Conservation (phyloP, 2,888 invertebrate species). For the Ophion ellenae region DNA sequence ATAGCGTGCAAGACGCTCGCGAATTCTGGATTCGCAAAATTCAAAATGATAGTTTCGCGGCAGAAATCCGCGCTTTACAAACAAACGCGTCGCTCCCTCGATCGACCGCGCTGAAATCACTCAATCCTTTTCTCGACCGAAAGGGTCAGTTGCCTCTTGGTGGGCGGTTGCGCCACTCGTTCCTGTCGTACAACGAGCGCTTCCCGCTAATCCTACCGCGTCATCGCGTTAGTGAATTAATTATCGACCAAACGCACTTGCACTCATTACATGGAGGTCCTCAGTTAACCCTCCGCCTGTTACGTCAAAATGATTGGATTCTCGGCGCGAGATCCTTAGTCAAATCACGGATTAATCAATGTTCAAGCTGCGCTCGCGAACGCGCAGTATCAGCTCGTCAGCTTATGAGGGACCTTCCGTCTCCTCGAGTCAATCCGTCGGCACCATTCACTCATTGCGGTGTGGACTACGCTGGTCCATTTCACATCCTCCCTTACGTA, state of each 20-base stretch:
- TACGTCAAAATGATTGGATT: conserved; percentile 59
- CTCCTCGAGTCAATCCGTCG: conserved; percentile 29
- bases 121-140: conserved; percentile 52
- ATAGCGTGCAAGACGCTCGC: neutral
- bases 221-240: conserved; percentile 35
- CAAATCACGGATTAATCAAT: conserved; percentile 41
- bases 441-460: conserved; percentile 17
- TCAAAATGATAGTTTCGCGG: neutral
- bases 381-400: neutral
- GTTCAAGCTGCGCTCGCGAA: conserved; percentile 60
- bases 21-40: neutral
- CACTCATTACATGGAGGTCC: conserved; percentile 49
- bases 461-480: conserved; percentile 70
- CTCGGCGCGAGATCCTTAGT: conserved; percentile 43
- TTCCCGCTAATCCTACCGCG: conserved; percentile 52
- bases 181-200: neutral
- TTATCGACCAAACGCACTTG: conserved; percentile 52
- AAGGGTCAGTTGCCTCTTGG: neutral
- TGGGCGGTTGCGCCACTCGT: neutral
- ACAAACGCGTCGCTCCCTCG: conserved; percentile 19
- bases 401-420: conserved; percentile 33
- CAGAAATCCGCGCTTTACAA: conserved; percentile 24
- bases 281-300: conserved; percentile 31
- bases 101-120: conserved; percentile 18
- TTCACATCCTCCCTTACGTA: neutral